Base-by-base conservation (phyloP, 2,797 vertebrate species). In the Dryobates pubescens region DNA sequence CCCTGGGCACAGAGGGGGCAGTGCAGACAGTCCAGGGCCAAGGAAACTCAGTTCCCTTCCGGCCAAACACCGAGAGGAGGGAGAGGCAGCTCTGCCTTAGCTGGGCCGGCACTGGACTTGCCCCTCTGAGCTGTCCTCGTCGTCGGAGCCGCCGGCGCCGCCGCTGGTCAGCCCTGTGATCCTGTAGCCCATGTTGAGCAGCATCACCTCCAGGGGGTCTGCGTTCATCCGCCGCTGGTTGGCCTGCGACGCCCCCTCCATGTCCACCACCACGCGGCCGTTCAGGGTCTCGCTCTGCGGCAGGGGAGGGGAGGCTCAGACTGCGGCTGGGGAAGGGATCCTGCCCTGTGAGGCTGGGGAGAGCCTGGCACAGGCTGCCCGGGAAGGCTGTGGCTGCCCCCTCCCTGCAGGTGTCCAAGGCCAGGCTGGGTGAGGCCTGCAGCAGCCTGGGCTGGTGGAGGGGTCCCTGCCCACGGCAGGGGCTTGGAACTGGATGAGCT, bases 151-250 rank as follows among this genome's bases (percentile, higher is more conserved):
- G 64, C 97, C 98, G 1, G 99, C 97, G 10, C 99, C 98, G 2
- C 98, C 97, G 2, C 98, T 98, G 67, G 98, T 98, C 94, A 99
- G 98, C 96, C 99, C 99, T 3, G 99, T 99, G 97, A 99, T 99
- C 96, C 99, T 98, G 97, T 99, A 99, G 67, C 99, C 99, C 99
- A 99, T 99, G 98, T 99, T 99, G 41, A 99, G 98, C 96, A 99
- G 97, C 99, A 99, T 99, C 90, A 99, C 99, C 96, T 99, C 99
- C 97, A 99, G 93, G 0, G 99, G 99, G 93, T 99, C 99, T 0
- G 99, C 99, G 0, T 99, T 99, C 99, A 99, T 99, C 16, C 99
- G 98, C 79, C 98, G 97, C 98, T 99, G 99, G 97, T 99, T 99
- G 24, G 99, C 99, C 88, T 99, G 99, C 63, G 99, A 99, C 41